phyloP scores from a whole-genome alignment of 2,113 vertebrate genomes.

The Ovibos moschatus region DNA sequence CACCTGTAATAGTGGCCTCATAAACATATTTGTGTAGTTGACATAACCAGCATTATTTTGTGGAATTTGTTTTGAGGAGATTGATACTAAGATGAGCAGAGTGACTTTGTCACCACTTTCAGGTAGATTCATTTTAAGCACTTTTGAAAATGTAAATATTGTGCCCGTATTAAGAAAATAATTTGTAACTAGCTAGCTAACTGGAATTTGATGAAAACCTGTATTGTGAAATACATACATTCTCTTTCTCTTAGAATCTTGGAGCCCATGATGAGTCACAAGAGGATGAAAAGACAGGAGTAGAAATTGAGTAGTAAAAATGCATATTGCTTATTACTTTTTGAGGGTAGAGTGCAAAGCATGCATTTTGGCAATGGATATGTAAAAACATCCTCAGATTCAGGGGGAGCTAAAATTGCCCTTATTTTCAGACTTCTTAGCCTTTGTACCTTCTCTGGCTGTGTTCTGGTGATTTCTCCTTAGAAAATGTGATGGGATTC shows the following conservation, averaged over 20 bases:
- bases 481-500: background rate
- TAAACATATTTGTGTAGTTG: background rate
- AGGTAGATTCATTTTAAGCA: background rate
- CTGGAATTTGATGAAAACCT: background rate
- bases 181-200: background rate
- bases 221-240: background rate
- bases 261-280: background rate
- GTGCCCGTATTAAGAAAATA: background rate
- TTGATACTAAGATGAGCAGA: background rate
- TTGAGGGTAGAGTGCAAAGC: background rate
- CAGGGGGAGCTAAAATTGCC: background rate
- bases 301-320: background rate
- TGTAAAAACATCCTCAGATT: background rate
- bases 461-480: background rate
- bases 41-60: background rate
- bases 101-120: background rate
- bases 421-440: background rate
- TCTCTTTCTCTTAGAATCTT: background rate
- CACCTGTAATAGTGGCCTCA: background rate
- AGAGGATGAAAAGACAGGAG: background rate
- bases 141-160: background rate
- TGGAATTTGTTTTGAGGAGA: background rate
- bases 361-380: background rate
- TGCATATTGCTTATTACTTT: background rate
- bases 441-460: background rate